A percentile compares a stretch with the other conserved stretches of the same genome.
phyloP scores from a whole-genome alignment of 2,888 invertebrate species.

The Pollenia amentaria region DNA sequence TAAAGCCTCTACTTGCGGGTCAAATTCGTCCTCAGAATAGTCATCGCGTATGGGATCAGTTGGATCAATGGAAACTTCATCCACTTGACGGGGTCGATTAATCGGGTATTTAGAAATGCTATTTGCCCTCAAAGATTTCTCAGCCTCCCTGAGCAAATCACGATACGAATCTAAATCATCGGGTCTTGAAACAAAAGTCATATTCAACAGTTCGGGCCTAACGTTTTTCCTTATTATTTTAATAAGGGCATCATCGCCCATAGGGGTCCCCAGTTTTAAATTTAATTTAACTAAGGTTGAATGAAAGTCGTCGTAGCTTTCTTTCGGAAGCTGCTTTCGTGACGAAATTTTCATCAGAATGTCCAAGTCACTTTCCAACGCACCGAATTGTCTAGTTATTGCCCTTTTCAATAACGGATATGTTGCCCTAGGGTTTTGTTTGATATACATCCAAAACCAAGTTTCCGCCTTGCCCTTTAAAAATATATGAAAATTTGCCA shows the following conservation, averaged over 20 bases:
- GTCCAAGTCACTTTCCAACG: slow-evolving; percentile 23
- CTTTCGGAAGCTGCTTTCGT: slow-evolving; percentile 21
- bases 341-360: not conserved
- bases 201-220: not conserved
- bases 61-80: not conserved
- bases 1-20: too few relatives aligned
- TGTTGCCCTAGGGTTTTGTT: too few relatives aligned
- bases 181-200: slow-evolving; percentile 20
- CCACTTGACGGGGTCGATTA: not conserved
- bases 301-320: slow-evolving; percentile 11
- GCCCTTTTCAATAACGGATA: not conserved
- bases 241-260: slow-evolving; percentile 8
- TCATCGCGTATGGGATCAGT: too few relatives aligned
- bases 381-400: slow-evolving; percentile 11
- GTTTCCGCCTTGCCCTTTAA: slow-evolving; percentile 13
- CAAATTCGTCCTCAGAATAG: too few relatives aligned
- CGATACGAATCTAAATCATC: slow-evolving; percentile 18
- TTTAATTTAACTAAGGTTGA: not conserved
- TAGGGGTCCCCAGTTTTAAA: slow-evolving; percentile 1
- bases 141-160: slow-evolving; percentile 3
- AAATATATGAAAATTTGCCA: slow-evolving; percentile 1
- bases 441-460: slow-evolving; percentile 1
- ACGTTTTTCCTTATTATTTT: slow-evolving; percentile 29
- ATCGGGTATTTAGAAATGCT: not conserved
- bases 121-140: not conserved